Evolutionary conservation across 1,140 invertebrate species (phyloP).

Genomic region (Sitophilus oryzae): DNA sequence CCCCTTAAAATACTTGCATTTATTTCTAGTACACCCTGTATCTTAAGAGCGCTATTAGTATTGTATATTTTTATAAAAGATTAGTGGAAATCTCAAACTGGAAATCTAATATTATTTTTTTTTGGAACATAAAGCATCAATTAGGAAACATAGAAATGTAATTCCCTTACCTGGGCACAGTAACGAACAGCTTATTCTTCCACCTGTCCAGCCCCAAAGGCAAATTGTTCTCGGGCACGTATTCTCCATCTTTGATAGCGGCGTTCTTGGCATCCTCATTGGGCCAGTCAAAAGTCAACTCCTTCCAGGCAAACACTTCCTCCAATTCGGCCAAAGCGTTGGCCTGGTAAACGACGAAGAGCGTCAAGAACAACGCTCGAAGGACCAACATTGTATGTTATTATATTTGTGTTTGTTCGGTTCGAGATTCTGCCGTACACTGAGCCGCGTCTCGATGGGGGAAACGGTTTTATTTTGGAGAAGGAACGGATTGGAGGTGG

Average conservation of each 20-base stretch:
- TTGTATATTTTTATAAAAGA: too few species aligned
- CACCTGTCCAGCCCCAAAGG: constrained; percentile 66
- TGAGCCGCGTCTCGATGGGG: background rate
- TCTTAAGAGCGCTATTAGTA: too few species aligned
- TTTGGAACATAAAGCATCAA: too few species aligned
- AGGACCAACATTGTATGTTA: background rate
- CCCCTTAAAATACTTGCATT: too few species aligned
- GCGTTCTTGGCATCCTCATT: constrained; percentile 52
- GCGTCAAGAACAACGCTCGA: background rate
- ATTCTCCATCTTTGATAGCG: constrained; percentile 57
- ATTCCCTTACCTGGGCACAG: constrained; percentile 54
- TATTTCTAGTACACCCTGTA: too few species aligned
- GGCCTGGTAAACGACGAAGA: constrained; percentile 1
- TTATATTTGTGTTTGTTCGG: too few species aligned
- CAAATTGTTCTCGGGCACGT: constrained; percentile 63
- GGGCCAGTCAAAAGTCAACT: constrained; percentile 64
- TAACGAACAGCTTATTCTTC: constrained; percentile 71
- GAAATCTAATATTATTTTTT: too few species aligned
- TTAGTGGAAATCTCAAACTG: too few species aligned
- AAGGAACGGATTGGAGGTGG: too few species aligned
- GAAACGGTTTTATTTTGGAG: background rate
- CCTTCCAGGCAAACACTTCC: constrained; percentile 60
- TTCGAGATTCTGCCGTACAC: background rate
- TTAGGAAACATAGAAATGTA: too few species aligned
- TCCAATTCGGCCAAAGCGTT: constrained; percentile 42